Base-by-base conservation (phyloP, 2,797 vertebrate species). In the Syndactyla subalaris region DNA sequence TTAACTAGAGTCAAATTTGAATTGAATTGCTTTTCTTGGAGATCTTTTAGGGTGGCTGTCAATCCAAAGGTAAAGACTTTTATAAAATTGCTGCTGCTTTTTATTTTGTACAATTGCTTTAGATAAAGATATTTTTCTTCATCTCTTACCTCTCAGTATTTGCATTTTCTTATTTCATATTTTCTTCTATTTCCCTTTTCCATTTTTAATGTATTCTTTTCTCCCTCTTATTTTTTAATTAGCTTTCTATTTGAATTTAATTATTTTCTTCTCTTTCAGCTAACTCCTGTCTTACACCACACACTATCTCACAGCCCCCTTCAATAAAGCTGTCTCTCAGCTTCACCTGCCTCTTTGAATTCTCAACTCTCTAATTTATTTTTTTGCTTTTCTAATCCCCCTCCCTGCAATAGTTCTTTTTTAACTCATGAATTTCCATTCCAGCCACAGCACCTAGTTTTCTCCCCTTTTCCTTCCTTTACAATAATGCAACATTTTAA, bases 61-160 rank as follows among this genome's bases (percentile, higher is more conserved):
- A 96, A 93, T 96, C 91, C 81, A 92, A 94, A 96, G 95, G 95
- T 96, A 93, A 95, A 91, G 79, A 46, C 76, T 94, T 85, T n/a
- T 55, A 85, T 92, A 96, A 93, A 96, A 93, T 66, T 73, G 58
- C 43, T 81, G 12, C 73, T 88, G 85, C 79, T 93, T 95, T 94
- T 92, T 92, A 84, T 95, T 96, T 96, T 81, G 76, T 88, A 86
- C 51, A 94, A 92, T 81, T 95, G 85, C 73, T 86, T 96, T 78
- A 93, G 92, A 94, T 94, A 93, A 92, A 91, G 85, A 75, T 92
- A 81, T 78, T 93, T 95, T 95, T 93, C 61, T 95, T 96, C 93
- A 95, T 95, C 87, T 94, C 70, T 85, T 96, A 88, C 93, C 76
- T 95, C 76, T 89, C 32, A 78, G 62, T 89, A 85, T 91, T 92